These are phyloP conservation scores for Teinopalpus imperialis DNA, from an alignment of 2,888 invertebrate species.

Conservation along the genomic window DNA sequence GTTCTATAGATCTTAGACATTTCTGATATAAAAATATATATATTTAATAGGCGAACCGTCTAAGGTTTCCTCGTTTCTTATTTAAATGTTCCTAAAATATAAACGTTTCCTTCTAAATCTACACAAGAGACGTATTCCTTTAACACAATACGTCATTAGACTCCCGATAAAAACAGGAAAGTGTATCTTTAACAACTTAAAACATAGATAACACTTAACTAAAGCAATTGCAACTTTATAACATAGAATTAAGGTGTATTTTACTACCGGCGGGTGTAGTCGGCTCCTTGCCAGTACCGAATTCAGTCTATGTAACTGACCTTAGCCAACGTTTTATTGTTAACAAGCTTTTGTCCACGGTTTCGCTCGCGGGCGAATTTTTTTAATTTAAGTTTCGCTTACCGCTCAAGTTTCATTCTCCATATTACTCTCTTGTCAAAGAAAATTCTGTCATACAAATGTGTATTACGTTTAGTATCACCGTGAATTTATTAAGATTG, in stretches of 20 bases:
- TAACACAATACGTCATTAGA: constrained; percentile 6
- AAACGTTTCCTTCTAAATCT: too few relatives aligned
- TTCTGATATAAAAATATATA: too few relatives aligned
- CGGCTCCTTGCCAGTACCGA: constrained; percentile 34
- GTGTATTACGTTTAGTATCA: constrained; percentile 5
- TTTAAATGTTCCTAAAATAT: too few relatives aligned
- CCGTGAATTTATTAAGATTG: background rate
- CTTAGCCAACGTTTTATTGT: constrained; percentile 38
- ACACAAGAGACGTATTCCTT: background rate
- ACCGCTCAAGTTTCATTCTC: constrained; percentile 5
- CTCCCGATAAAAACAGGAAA: constrained; percentile 3
- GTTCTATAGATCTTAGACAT: too few relatives aligned
- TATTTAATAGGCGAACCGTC: too few relatives aligned
- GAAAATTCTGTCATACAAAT: constrained; percentile 15
- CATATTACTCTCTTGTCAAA: constrained; percentile 4
- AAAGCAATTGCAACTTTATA: constrained; percentile 5
- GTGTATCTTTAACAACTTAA: constrained; percentile 1
- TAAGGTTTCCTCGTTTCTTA: too few relatives aligned
- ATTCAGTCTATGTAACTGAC: constrained; percentile 37
- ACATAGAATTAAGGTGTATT: background rate
- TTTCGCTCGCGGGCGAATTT: constrained; percentile 22
- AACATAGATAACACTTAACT: background rate
- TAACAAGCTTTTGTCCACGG: constrained; percentile 26
- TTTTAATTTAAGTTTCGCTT: constrained; percentile 22
- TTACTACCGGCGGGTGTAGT: constrained; percentile 10